Base-by-base conservation (phyloP, 35 echinoderm and acorn worm species). In the Ophioderma brevispina region DNA sequence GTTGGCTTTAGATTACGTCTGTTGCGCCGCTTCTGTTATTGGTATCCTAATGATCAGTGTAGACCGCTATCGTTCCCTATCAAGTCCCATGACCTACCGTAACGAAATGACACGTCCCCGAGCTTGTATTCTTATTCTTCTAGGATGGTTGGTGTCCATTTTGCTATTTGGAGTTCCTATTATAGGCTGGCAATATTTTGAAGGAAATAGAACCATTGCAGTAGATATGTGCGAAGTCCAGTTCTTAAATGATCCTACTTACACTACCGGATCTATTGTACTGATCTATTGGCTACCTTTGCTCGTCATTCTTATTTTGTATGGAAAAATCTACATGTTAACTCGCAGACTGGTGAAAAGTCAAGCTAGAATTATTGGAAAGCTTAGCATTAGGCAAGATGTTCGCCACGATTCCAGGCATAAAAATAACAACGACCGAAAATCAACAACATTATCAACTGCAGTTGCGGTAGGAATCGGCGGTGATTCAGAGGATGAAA, bases 251-350 rank as follows among this genome's bases (percentile, higher is more conserved):
- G 89, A 97, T 85, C 84, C 95, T 1, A 87, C 84, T 31, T 97
- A 92, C 82, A 97, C 95, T 21, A 87, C 92, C 17, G 88, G 93
- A 32, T 97, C 95, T 6, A 97, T 97, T 35, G 87, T 97, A 33
- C 79, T 97, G 8, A 91, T 94, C 18, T 97, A 97, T 49, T 97
- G 95, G 95, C 46, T 97, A 55, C 95, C 95, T 23, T 81, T 97
- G 36, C 46, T 97, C 2, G 87, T 97, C 17, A 97, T 94, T 46
- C 81, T 97, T 35, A 94, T 94, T 38, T 81, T 97, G 39, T 97
- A 97, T 75, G 88, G 80, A 17, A 86, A 87, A 37, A 97, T 97
- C 78, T 97, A 97, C 46, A 78, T 94, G 55, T 80, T 97, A 76
- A 97, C 95, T 31, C 78, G 95, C 11, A 94, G 84, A 46, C 81